phyloP scores from a whole-genome alignment of 2,797 vertebrate species.

The Takifugu rubripes region DNA sequence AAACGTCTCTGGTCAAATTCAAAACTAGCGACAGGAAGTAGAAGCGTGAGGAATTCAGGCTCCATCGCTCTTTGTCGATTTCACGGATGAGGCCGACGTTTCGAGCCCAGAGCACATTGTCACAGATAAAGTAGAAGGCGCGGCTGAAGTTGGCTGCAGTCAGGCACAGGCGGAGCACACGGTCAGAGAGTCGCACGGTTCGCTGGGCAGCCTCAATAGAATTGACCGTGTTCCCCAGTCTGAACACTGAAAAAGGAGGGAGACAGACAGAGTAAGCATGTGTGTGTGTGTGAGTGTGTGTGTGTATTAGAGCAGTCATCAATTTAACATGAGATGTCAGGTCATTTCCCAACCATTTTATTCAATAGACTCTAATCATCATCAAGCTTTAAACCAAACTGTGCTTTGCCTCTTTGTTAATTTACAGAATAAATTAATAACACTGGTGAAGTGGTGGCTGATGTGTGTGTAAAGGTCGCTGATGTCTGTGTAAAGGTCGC shows the following conservation, averaged over 20 bases:
- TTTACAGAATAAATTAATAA: no score
- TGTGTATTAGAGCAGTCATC: conserved; percentile 35
- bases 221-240: conserved; percentile 86
- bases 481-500: not conserved
- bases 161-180: conserved; percentile 83
- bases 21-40: conserved; percentile 84
- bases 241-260: conserved; percentile 83
- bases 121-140: conserved; percentile 87
- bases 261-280: conserved; percentile 13
- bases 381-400: no score
- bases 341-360: not conserved
- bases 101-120: conserved; percentile 84
- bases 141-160: conserved; percentile 84
- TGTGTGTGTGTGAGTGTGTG: no score
- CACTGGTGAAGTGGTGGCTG: not conserved
- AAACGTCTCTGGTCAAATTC: conserved; percentile 81
- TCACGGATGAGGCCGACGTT: conserved; percentile 73
- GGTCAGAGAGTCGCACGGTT: conserved; percentile 74
- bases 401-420: not conserved
- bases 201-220: conserved; percentile 83
- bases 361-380: no score
- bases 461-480: not conserved
- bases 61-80: conserved; percentile 83
- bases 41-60: conserved; percentile 75
- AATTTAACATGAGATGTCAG: conserved; percentile 29